Base-by-base conservation (phyloP, 2,113 vertebrate species). In the Triplophysa rosa region DNA sequence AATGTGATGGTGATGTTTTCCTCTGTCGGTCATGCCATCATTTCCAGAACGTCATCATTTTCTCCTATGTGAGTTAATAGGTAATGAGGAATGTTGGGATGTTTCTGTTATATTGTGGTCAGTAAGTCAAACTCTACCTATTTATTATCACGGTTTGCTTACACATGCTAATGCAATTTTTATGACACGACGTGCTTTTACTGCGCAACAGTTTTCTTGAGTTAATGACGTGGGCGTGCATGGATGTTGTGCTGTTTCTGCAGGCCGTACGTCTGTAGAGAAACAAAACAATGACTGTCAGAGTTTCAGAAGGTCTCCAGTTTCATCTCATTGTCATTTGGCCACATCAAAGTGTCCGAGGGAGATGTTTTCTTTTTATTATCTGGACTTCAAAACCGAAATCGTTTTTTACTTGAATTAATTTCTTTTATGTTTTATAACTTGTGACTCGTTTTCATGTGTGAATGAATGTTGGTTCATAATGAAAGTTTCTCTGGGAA, bases 261-360 rank as follows among this genome's bases (percentile, higher is more conserved):
- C 67, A 66, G 33, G 33, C 6, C 33, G 33, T 37, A 37, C 6
- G 59, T 77, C 59, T 67, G 63, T 67, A 21, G 33, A 64, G 47
- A 47, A n/a, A 68, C 42, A 77, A 70, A 72, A 67, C 78, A 83
- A 80, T 87, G 74, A 82, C 68, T 16, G 67, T 40, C 4, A 24
- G 80, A 33, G 62, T 12, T 33, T 77, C 63, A 74, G 40, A 76
- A 74, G 73, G 63, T 37, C 52, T 79, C 49, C 62, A 37, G 66
- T 68, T 37, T 69, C 62, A 75, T 73, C 67, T 79, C 58, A 61
- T 81, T 81, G 75, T 81, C 61, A 40, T 56, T 13, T 17, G 54
- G 54, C 71, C 58, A 78, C 77, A 83, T 72, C 76, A 80, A 78
- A 72, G 40, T 54, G 8, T 24, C 45, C 7, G 65, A 77, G 67